phyloP scores from a whole-genome alignment of 2,888 invertebrate species.

The Automeris io region DNA sequence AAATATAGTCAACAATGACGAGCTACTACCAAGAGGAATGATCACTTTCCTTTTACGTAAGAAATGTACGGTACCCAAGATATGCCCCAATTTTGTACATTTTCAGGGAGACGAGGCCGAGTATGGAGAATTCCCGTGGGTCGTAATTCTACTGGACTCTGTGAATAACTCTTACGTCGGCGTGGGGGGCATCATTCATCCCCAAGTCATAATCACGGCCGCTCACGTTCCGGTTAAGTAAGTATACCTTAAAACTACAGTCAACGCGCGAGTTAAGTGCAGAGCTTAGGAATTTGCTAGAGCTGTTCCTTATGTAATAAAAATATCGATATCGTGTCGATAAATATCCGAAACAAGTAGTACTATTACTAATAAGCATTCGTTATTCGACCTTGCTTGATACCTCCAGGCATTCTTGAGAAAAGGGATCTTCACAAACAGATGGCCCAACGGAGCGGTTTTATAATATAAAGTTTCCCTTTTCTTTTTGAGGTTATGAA shows the following conservation, averaged over 20 bases:
- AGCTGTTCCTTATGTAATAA: background rate
- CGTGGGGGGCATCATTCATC: slow-evolving; percentile 88
- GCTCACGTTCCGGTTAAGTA: slow-evolving; percentile 83
- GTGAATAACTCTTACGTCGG: slow-evolving; percentile 78
- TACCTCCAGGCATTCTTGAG: no score
- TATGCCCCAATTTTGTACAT: no score
- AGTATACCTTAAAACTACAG: slow-evolving; percentile 15
- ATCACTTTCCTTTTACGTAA: no score
- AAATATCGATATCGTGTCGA: no score
- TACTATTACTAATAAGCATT: no score
- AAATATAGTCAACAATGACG: background rate
- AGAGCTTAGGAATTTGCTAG: background rate
- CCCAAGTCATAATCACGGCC: slow-evolving; percentile 86
- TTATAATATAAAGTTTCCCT: background rate
- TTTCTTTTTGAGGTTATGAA: background rate
- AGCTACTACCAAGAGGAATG: no score
- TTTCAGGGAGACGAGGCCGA: slow-evolving; percentile 80
- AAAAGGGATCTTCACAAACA: no score
- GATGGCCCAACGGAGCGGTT: no score
- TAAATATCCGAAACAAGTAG: no score
- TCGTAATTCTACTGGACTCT: slow-evolving; percentile 81
- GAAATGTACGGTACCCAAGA: no score
- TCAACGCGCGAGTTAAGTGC: background rate
- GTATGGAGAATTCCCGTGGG: slow-evolving; percentile 92
- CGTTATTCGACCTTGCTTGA: no score